These are phyloP conservation scores for Sander vitreus DNA, from an alignment of 2,113 vertebrate genomes.

Conservation along the genomic window DNA sequence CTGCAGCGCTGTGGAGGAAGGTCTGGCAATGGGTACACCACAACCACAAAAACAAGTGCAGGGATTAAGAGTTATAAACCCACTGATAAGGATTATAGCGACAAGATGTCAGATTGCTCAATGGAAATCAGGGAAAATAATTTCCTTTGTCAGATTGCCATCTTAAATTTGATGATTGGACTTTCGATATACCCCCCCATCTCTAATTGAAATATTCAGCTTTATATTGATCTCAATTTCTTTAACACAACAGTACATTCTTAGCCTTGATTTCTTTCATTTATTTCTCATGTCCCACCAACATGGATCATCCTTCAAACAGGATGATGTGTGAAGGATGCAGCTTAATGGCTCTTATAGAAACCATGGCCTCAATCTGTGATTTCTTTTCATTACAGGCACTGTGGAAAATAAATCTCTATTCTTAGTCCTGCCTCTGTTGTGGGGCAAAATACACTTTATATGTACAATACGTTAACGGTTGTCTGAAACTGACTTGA, in stretches of 20 bases:
- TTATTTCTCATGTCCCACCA: conserved; percentile 52
- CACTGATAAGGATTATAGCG: conserved; percentile 13
- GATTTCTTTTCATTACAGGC: conserved; percentile 58
- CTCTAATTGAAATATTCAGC: conserved; percentile 41
- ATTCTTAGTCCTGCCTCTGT: conserved; percentile 45
- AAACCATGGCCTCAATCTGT: conserved; percentile 66
- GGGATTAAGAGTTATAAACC: conserved; percentile 34
- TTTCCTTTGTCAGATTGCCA: not conserved
- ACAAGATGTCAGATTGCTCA: not conserved
- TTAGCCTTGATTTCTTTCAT: conserved; percentile 42
- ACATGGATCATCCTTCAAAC: conserved; percentile 68
- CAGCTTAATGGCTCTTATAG: conserved; percentile 67
- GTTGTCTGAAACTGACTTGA: conserved; percentile 7
- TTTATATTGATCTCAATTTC: conserved; percentile 23
- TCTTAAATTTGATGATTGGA: conserved; percentile 18
- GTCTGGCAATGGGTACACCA: not conserved
- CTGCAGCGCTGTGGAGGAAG: too few species aligned
- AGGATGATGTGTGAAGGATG: conserved; percentile 70
- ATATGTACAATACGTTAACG: not conserved
- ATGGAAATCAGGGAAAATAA: conserved; percentile 8
- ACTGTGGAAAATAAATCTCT: conserved; percentile 42
- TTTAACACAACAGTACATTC: conserved; percentile 23
- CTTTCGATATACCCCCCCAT: not conserved
- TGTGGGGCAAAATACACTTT: not conserved
- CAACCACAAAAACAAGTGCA: conserved; percentile 12